These are phyloP conservation scores for Delphinapterus leucas DNA, from an alignment of 2,113 vertebrate genomes.

Conservation along the genomic window DNA sequence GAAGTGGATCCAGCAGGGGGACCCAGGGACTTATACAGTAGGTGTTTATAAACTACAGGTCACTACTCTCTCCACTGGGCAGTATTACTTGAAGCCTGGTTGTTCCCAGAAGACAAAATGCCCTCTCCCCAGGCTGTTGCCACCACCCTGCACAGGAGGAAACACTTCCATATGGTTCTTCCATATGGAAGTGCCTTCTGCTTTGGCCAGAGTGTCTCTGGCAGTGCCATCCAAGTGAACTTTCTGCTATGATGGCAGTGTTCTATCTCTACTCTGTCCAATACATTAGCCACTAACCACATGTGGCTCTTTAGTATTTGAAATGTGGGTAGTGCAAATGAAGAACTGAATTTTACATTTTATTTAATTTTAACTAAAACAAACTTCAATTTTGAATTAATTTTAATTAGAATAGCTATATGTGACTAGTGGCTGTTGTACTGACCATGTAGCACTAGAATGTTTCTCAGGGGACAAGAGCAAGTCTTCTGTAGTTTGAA, in stretches of 20 bases:
- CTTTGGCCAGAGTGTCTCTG: not conserved
- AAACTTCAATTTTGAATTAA: not conserved
- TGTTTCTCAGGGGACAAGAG: slow-evolving; percentile 23
- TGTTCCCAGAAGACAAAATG: not conserved
- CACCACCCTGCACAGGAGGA: not conserved
- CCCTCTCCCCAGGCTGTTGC: not conserved
- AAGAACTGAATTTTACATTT: not conserved
- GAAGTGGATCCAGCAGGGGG: not conserved
- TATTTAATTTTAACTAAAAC: not conserved
- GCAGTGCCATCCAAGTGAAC: not conserved
- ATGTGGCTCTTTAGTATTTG: not conserved
- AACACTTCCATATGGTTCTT: not conserved
- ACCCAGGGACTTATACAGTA: not conserved
- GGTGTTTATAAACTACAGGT: not conserved
- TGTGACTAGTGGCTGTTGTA: not conserved
- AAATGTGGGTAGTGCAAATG: not conserved
- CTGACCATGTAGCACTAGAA: not conserved
- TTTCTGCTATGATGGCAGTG: not conserved
- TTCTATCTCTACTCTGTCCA: not conserved
- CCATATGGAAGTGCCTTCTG: not conserved
- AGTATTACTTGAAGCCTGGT: not conserved
- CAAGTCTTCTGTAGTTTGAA: slow-evolving; percentile 9
- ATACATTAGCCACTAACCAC: not conserved
- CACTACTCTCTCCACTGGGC: not conserved
- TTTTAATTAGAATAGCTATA: not conserved